phyloP scores from a whole-genome alignment of 2,888 invertebrate species.

The Pyrrhosoma nymphula region DNA sequence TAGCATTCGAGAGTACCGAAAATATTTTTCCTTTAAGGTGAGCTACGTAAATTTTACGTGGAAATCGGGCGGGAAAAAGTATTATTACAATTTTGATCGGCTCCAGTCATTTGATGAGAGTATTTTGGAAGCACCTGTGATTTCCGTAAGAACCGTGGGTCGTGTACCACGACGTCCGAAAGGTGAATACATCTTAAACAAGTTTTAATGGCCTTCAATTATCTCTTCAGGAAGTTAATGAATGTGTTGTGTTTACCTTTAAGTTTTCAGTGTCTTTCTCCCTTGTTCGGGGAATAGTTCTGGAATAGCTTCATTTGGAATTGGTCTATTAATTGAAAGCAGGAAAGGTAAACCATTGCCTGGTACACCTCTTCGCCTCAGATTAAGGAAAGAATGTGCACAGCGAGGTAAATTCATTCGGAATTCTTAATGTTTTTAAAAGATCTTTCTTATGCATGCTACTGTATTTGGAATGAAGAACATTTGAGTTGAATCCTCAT shows the following conservation, averaged over 20 bases:
- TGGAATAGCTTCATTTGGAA: conserved; percentile 92
- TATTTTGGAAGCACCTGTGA: conserved; percentile 90
- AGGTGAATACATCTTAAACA: conserved; percentile 80
- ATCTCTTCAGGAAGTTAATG: background rate
- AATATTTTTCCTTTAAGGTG: conserved; percentile 74
- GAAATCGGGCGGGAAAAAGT: conserved; percentile 90
- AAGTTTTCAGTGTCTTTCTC: conserved; percentile 93
- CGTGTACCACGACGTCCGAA: conserved; percentile 91
- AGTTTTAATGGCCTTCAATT: background rate
- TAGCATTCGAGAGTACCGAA: background rate
- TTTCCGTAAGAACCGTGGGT: conserved; percentile 92
- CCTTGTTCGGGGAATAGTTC: conserved; percentile 93
- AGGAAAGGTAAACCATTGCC: conserved; percentile 89
- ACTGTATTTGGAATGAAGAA: background rate
- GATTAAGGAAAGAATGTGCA: conserved; percentile 95
- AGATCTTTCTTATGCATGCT: conserved; percentile 69
- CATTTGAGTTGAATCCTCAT: background rate
- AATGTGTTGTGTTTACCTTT: conserved; percentile 71
- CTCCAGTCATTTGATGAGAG: conserved; percentile 91
- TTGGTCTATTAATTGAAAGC: conserved; percentile 91
- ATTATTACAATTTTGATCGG: conserved; percentile 92
- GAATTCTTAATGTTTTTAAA: conserved; percentile 71
- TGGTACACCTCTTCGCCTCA: conserved; percentile 92
- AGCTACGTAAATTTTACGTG: conserved; percentile 94
- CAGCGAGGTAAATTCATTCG: conserved; percentile 89